Percentiles rank a stretch among this genome's conserved stretches.
phyloP scores from a whole-genome alignment of 2,797 vertebrate species.

The Pangasius larnaudii region DNA sequence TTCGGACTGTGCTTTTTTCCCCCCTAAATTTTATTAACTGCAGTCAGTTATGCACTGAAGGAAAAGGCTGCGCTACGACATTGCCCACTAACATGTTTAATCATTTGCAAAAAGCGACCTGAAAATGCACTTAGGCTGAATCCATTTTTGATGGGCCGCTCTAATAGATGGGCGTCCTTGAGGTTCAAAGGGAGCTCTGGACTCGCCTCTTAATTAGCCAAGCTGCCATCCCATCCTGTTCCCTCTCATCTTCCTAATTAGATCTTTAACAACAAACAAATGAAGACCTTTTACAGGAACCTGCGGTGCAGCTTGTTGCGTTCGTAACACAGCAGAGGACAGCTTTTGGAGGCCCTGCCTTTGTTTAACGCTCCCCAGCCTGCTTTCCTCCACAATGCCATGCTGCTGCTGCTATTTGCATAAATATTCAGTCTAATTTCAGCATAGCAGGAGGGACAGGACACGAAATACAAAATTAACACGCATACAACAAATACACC shows the following conservation, averaged over 20 bases:
- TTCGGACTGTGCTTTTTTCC: conserved; percentile 8
- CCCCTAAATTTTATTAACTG: background rate
- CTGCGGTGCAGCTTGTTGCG: conserved; percentile 46
- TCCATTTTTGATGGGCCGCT: conserved; percentile 85
- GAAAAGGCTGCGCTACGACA: conserved; percentile 36
- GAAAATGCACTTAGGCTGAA: conserved; percentile 84
- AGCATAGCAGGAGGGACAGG: conserved; percentile 40
- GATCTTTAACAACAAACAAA: conserved; percentile 92
- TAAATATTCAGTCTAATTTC: conserved; percentile 53
- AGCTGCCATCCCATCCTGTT: conserved; percentile 81
- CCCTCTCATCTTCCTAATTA: conserved; percentile 89
- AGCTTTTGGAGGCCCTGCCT: conserved; percentile 33
- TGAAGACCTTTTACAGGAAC: conserved; percentile 77
- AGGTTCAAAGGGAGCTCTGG: conserved; percentile 87
- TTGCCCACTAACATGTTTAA: conserved; percentile 80
- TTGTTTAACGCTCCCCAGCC: conserved; percentile 51
- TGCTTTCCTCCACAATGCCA: conserved; percentile 44
- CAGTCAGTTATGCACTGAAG: conserved; percentile 19
- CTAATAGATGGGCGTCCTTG: conserved; percentile 90
- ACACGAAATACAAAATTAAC: conserved; percentile 53
- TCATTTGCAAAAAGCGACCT: conserved; percentile 80
- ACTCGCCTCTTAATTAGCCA: conserved; percentile 86
- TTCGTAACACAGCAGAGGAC: conserved; percentile 41
- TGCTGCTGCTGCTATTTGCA: conserved; percentile 47
- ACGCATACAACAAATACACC: conserved; percentile 62